Conservation (phyloP, 2,888 invertebrate species). For the Timandra comae region DNA sequence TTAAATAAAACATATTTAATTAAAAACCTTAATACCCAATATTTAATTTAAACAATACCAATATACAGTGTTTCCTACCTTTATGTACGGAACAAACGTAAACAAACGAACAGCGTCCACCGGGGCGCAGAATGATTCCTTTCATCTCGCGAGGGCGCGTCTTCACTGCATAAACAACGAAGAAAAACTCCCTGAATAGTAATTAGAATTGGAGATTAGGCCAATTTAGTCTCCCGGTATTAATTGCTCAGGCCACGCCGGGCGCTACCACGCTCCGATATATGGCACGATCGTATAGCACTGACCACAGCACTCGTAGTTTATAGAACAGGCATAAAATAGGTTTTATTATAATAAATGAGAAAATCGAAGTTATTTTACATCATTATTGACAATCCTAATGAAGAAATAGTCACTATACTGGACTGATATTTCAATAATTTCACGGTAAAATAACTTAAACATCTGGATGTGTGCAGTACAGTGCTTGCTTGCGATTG, state of each 20-base stretch:
- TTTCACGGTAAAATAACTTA: too few relatives aligned
- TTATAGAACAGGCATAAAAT: constrained; percentile 23
- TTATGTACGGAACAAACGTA: too few relatives aligned
- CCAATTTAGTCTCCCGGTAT: constrained; percentile 29
- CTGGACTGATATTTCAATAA: too few relatives aligned
- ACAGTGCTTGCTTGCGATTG: too few relatives aligned
- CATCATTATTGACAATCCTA: too few relatives aligned
- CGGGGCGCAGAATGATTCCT: constrained; percentile 2
- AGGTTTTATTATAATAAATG: background rate
- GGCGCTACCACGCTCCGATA: constrained; percentile 10
- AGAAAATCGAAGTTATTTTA: background rate
- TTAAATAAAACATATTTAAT: too few relatives aligned
- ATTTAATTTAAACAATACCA: too few relatives aligned
- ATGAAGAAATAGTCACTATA: too few relatives aligned
- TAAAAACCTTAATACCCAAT: too few relatives aligned
- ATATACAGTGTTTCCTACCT: too few relatives aligned
- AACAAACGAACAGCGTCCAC: too few relatives aligned
- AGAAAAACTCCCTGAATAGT: constrained; percentile 18
- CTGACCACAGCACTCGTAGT: constrained; percentile 2
- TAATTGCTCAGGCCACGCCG: constrained; percentile 58
- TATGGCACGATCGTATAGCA: constrained; percentile 1
- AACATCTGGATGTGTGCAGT: too few relatives aligned
- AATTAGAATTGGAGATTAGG: constrained; percentile 8
- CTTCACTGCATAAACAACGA: constrained; percentile 10
- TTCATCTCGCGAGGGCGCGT: constrained; percentile 9